phyloP scores from a whole-genome alignment of 2,888 invertebrate genomes.

The Gastrophysa polygoni region DNA sequence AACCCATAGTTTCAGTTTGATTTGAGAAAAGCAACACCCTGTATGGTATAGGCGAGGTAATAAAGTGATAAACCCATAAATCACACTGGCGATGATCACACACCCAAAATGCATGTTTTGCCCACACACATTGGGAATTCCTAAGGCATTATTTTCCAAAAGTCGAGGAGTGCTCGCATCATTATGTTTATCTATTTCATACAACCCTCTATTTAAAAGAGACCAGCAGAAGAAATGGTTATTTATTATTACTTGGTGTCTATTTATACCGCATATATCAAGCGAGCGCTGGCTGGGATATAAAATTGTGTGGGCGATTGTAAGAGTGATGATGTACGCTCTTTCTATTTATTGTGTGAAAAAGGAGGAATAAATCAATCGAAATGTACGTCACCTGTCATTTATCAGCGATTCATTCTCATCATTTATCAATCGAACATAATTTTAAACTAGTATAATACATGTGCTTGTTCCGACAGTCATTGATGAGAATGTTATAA shows the following conservation, averaged over 20 bases:
- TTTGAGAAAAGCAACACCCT: no score
- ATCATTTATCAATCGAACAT: no score
- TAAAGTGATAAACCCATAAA: conserved; percentile 3
- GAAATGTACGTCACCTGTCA: no score
- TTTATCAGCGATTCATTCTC: no score
- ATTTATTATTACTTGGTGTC: conserved; percentile 9
- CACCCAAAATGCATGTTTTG: conserved; percentile 18
- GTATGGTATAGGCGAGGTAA: neutral
- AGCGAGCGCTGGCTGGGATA: neutral
- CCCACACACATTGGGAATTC: conserved; percentile 23
- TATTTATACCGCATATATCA: neutral
- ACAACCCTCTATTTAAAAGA: conserved; percentile 7
- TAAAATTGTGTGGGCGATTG: neutral
- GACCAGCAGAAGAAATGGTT: conserved; percentile 7
- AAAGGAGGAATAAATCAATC: no score
- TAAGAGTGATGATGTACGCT: no score
- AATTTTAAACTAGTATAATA: no score
- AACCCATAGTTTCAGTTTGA: neutral
- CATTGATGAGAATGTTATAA: no score
- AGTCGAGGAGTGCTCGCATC: conserved; percentile 21
- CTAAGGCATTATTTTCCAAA: conserved; percentile 20
- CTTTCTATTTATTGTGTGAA: no score
- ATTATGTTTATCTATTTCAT: conserved; percentile 13
- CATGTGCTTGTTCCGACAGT: no score
- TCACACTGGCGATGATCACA: conserved; percentile 19